phyloP scores from a whole-genome alignment of 1,140 invertebrate species.

The Drosophila parabipectinata region DNA sequence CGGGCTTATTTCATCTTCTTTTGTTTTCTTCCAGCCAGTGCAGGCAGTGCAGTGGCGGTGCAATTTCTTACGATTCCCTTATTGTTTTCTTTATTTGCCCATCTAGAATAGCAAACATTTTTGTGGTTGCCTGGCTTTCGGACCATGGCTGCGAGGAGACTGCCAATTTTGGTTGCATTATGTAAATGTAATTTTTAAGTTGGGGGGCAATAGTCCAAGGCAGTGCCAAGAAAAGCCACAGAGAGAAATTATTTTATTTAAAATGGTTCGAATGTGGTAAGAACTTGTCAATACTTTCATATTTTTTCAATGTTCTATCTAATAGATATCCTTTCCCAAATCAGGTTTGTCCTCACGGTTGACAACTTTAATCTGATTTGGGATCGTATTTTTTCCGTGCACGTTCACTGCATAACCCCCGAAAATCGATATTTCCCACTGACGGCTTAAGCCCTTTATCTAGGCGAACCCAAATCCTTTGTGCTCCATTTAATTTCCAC shows the following conservation, averaged over 20 bases:
- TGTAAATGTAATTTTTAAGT: slow-evolving; percentile 74
- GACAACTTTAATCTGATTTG: not conserved
- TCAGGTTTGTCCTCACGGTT: not conserved
- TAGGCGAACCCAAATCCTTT: slow-evolving; percentile 29
- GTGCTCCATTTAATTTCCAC: slow-evolving; percentile 40
- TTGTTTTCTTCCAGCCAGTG: slow-evolving; percentile 24
- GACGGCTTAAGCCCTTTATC: slow-evolving; percentile 17
- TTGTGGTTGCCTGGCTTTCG: slow-evolving; percentile 11
- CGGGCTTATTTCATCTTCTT: slow-evolving; percentile 73
- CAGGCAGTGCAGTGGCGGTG: slow-evolving; percentile 14
- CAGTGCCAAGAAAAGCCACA: not conserved
- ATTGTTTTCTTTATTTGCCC: slow-evolving; percentile 61
- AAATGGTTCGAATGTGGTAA: not conserved
- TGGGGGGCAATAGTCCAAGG: not conserved
- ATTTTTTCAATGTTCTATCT: not conserved
- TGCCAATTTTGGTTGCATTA: slow-evolving; percentile 75
- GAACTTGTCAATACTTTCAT: not conserved
- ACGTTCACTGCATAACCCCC: not conserved
- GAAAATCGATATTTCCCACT: slow-evolving; percentile 10
- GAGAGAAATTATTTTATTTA: not conserved
- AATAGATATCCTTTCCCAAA: not conserved
- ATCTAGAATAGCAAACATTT: slow-evolving; percentile 59
- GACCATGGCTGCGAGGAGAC: not conserved
- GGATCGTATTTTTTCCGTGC: slow-evolving; percentile 1
- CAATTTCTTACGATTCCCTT: slow-evolving; percentile 50